Evolutionary conservation across 1,140 invertebrate genomes (phyloP), one percentile per base, ranked within the genome.

Genomic region (Conus ventricosus): DNA sequence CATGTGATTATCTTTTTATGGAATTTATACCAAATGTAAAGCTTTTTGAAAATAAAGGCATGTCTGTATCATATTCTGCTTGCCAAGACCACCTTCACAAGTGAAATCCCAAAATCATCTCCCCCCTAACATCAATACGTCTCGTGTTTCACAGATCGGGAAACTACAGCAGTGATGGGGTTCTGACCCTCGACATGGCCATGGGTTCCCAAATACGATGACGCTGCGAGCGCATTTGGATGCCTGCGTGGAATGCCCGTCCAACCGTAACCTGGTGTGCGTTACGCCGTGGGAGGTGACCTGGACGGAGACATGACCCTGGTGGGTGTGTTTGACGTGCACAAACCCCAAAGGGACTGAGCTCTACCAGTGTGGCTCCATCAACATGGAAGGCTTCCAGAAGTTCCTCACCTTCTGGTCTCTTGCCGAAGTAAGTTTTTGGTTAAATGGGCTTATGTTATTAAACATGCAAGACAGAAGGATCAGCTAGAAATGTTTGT

Each of bases 221-320:
- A 92, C 27, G 90, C 60, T 94, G 94, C 88, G 88, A 92, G n/a
- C 84, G 92, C 54, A 75, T n/a, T n/a, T 60, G 25, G 93, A 91
- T 17, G 90, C 93, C 10, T 94, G 94, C 78, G 87, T 91, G 13
- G 93, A 94, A 87, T 94, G 94, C 82, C 93, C 93, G 0, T 89
- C 87, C 7, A 85, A 93, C 39, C 86, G 93, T 81, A 92, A 94
- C 87, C 83, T 10, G 82, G 85, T 4, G 63, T 88, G 15, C 89
- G 93, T 4, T 92, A 92, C 85, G 78, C 87, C 6, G 76, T 91
- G 71, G 85, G 71, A 3, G 85, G 85, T 4, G 75, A 87, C 75
- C 85, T 57, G 5, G 25, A 87, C 8, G 85, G 71, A n/a, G 27
- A 80, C 7, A 25, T 80, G 10, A 92, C 92, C n/a, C 51, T 94